Base-by-base conservation (phyloP, 2,797 vertebrate genomes). In the Sebastes trivittatus region DNA sequence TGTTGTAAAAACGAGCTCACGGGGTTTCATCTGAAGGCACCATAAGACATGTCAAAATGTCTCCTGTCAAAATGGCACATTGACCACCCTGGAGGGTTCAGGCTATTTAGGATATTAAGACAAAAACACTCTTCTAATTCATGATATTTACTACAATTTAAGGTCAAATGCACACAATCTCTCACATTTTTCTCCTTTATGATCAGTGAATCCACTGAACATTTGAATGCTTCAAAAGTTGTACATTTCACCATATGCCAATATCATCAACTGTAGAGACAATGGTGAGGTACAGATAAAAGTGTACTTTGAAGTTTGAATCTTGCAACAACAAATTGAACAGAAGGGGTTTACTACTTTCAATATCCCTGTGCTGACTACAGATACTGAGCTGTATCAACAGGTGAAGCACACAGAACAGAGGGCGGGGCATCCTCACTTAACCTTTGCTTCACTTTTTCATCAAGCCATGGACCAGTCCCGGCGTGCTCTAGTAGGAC, bases 381-480 rank as follows among this genome's bases (percentile, higher is more conserved):
- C 16, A 71, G 6, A 65, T 20, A 36, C 8, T n/a, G 36, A 6
- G 64, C n/a, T 59, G 22, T 61, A 79, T 71, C 80, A 82, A 85
- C 87, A 86, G 74, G 71, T 83, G n/a, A 61, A 42, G 30, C 63
- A 62, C 5, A 78, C 36, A 72, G 20, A 55, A 11, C n/a, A 73
- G 18, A 72, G 11, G 42, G 5, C 80, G 65, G n/a, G 16, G 16
- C 3, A 46, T 46, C 42, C 0, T 56, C 38, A 70, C 42, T 81
- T 78, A 58, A 79, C 70, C 77, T 83, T 83, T 78, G 13, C 63
- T 86, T 70, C 18, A 22, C 67, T 68, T 80, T 68, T 80, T 65
- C 34, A 85, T 76, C 66, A 72, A 75, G 18, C 22, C 46, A 18
- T 1, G 9, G 42, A 30, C 23, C 27, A 30, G 7, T 32, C 5